A percentile compares a stretch with the other conserved stretches of the same genome.
These are phyloP conservation scores for Chalcosyrphus nemorum DNA, from an alignment of 2,888 invertebrate species.

Conservation along the genomic window DNA sequence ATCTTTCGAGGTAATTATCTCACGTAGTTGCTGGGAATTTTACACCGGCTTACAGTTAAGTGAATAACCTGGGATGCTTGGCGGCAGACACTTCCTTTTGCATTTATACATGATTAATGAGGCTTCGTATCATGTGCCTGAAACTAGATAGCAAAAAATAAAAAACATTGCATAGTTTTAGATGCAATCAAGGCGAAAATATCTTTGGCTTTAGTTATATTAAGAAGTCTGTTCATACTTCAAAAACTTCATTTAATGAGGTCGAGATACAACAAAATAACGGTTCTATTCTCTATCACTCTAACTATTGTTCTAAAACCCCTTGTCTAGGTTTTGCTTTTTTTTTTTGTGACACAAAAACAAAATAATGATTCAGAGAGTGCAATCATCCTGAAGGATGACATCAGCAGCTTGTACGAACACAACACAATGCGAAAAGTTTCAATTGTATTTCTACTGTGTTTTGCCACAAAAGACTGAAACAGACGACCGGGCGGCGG, in stretches of 20 bases:
- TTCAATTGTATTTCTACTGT: slow-evolving; percentile 62
- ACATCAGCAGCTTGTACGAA: slow-evolving; percentile 2
- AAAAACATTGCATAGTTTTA: slow-evolving; percentile 21
- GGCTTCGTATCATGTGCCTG: neutral
- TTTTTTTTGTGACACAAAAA: slow-evolving; percentile 38
- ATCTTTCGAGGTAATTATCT: slow-evolving; percentile 57
- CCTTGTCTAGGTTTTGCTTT: slow-evolving; percentile 15
- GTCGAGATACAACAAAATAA: slow-evolving; percentile 40
- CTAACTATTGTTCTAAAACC: neutral
- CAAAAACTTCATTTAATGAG: slow-evolving; percentile 8
- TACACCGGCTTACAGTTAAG: slow-evolving; percentile 23
- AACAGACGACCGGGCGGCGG: neutral
- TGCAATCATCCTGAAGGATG: slow-evolving; percentile 57
- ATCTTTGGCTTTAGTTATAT: neutral
- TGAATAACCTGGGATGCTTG: slow-evolving; percentile 30
- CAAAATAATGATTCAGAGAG: slow-evolving; percentile 57
- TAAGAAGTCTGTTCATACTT: neutral
- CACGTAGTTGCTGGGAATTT: slow-evolving; percentile 29
- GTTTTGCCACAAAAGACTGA: slow-evolving; percentile 50
- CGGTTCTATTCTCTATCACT: slow-evolving; percentile 12
- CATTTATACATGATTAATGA: slow-evolving; percentile 54
- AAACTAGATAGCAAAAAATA: neutral
- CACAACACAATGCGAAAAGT: slow-evolving; percentile 49
- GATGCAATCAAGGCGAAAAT: neutral
- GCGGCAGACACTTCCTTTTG: slow-evolving; percentile 14